phyloP scores from a whole-genome alignment of 1,140 invertebrate genomes.

The Zaprionus vittiger region DNA sequence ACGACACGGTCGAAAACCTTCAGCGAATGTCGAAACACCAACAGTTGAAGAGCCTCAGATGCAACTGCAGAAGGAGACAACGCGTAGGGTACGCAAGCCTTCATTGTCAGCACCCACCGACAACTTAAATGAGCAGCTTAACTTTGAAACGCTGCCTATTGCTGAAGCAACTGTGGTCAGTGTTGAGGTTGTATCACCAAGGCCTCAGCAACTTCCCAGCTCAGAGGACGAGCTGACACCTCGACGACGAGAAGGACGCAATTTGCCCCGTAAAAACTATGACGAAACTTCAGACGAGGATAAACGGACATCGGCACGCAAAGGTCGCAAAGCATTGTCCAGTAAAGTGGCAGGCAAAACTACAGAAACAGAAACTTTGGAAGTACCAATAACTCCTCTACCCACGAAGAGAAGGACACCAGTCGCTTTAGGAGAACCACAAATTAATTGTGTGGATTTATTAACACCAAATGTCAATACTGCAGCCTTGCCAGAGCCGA shows the following conservation, averaged over 20 bases:
- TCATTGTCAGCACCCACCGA: slow-evolving; percentile 13
- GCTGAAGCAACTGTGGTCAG: slow-evolving; percentile 4
- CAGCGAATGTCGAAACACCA: slow-evolving; percentile 30
- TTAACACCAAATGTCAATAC: slow-evolving; percentile 2
- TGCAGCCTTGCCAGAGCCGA: slow-evolving; percentile 2
- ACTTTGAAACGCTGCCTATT: background rate
- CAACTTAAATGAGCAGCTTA: background rate
- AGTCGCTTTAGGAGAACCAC: background rate
- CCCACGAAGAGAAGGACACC: background rate
- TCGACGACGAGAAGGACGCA: slow-evolving; percentile 63
- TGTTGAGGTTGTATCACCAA: background rate
- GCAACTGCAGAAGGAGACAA: slow-evolving; percentile 41
- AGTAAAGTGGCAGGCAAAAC: slow-evolving; percentile 18
- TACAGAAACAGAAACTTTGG: background rate
- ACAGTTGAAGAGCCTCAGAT: slow-evolving; percentile 2
- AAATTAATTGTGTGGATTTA: background rate
- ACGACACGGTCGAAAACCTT: slow-evolving; percentile 48
- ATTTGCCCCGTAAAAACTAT: slow-evolving; percentile 72
- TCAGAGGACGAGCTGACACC: slow-evolving; percentile 59
- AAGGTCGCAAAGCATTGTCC: slow-evolving; percentile 45
- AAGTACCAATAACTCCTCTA: slow-evolving; percentile 18
- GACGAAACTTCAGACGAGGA: slow-evolving; percentile 73
- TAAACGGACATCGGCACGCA: slow-evolving; percentile 38
- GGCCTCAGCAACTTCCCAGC: slow-evolving; percentile 1
- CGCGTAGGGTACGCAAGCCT: slow-evolving; percentile 40